Conservation (phyloP, 2,113 vertebrate species). For the Takifugu flavidus region DNA sequence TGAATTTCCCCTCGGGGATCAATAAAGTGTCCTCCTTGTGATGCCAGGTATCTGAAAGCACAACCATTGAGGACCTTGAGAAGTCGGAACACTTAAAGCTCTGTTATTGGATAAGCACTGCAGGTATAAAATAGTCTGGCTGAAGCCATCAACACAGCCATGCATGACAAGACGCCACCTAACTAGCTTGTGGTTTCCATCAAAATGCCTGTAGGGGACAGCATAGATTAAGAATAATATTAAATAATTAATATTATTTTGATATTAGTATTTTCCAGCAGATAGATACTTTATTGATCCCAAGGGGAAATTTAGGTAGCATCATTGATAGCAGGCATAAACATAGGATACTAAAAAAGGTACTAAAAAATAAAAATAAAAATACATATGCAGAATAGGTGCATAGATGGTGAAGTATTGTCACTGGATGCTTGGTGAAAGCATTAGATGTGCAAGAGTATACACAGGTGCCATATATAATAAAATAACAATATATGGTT, state of each 20-base stretch:
- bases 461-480: no score
- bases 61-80: not conserved
- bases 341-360: no score
- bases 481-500: not conserved
- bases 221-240: not conserved
- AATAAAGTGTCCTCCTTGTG: not conserved
- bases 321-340: no score
- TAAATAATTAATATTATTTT: no score
- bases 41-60: not conserved
- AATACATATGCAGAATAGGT: not conserved
- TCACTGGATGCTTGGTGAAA: no score
- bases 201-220: constrained; percentile 2
- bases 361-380: not conserved
- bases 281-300: no score
- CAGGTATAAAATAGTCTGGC: not conserved
- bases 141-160: constrained; percentile 7
- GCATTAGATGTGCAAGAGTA: no score
- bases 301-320: no score
- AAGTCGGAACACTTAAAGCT: constrained; percentile 3
- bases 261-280: no score
- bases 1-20: no score
- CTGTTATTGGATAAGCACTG: constrained; percentile 3
- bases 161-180: constrained; percentile 3
- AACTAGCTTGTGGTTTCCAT: not conserved
- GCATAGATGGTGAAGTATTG: no score